phyloP scores from a whole-genome alignment of 2,797 vertebrate species.

The Enteromius treurensis region DNA sequence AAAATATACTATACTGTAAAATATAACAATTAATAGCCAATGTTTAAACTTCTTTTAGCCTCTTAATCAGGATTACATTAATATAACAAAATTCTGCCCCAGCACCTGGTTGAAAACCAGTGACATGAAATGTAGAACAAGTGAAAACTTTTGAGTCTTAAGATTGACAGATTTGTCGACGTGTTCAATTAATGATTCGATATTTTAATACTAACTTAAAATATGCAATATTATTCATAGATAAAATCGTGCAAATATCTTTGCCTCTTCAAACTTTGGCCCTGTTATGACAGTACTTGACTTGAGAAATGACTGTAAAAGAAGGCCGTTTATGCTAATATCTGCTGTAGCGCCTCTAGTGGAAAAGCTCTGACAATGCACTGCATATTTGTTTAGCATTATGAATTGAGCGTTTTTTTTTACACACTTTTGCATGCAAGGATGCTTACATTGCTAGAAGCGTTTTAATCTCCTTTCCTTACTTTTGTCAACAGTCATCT shows the following conservation, averaged over 20 bases:
- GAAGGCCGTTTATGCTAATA: neutral
- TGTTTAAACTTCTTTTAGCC: neutral
- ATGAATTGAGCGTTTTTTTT: neutral
- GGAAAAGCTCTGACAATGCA: neutral
- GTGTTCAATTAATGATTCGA: neutral
- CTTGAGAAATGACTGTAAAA: neutral
- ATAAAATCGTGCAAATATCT: neutral
- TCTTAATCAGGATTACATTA: neutral
- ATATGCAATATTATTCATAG: neutral
- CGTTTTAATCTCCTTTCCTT: neutral
- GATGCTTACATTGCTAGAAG: neutral
- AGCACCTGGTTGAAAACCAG: neutral
- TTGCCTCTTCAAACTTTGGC: neutral
- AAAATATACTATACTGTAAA: neutral
- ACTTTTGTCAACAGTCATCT: neutral
- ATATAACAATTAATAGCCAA: neutral
- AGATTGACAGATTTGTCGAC: neutral
- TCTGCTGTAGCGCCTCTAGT: neutral
- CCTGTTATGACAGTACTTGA: neutral
- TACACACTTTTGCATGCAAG: neutral
- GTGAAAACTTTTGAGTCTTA: neutral
- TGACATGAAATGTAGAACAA: neutral
- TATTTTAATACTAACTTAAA: neutral
- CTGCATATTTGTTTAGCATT: neutral
- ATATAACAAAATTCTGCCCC: neutral